Percentiles rank a stretch among this genome's conserved stretches.
phyloP scores from a whole-genome alignment of 2,113 vertebrate genomes.

The Damaliscus lunatus region DNA sequence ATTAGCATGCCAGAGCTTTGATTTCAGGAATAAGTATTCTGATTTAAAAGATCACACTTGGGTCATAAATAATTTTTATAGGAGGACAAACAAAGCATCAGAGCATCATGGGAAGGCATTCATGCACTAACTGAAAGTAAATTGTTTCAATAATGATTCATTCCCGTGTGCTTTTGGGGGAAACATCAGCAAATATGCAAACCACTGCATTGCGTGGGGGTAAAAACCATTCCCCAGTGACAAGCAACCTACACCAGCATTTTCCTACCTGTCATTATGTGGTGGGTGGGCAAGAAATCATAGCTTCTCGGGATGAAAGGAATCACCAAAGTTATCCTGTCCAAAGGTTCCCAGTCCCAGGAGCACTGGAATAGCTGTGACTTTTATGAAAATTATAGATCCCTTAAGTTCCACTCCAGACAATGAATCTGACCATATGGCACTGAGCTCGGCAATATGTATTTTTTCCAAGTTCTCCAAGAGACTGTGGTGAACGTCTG shows the following conservation, averaged over 20 bases:
- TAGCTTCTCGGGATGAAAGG: background rate
- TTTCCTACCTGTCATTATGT: constrained; percentile 68
- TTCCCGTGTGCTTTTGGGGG: constrained; percentile 82
- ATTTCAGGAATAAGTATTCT: constrained; percentile 91
- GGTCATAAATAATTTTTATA: constrained; percentile 98
- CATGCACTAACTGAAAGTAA: constrained; percentile 89
- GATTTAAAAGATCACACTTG: constrained; percentile 88
- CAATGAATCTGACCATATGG: background rate
- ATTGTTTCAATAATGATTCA: constrained; percentile 95
- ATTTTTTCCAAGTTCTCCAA: background rate
- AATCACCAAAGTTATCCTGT: constrained; percentile 1
- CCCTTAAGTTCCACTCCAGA: background rate
- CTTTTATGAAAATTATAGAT: background rate
- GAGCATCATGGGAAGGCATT: constrained; percentile 89
- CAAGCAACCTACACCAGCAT: constrained; percentile 57
- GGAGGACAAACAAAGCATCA: constrained; percentile 90
- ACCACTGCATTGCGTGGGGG: constrained; percentile 75
- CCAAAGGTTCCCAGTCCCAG: background rate
- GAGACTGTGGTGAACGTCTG: background rate
- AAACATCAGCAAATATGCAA: constrained; percentile 91
- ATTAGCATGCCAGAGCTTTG: constrained; percentile 87
- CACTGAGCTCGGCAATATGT: background rate
- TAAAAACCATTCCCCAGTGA: constrained; percentile 73
- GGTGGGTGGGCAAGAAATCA: background rate
- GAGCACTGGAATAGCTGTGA: background rate